Conservation (phyloP, 2,113 vertebrate species). For the Scartelaos histophorus region DNA sequence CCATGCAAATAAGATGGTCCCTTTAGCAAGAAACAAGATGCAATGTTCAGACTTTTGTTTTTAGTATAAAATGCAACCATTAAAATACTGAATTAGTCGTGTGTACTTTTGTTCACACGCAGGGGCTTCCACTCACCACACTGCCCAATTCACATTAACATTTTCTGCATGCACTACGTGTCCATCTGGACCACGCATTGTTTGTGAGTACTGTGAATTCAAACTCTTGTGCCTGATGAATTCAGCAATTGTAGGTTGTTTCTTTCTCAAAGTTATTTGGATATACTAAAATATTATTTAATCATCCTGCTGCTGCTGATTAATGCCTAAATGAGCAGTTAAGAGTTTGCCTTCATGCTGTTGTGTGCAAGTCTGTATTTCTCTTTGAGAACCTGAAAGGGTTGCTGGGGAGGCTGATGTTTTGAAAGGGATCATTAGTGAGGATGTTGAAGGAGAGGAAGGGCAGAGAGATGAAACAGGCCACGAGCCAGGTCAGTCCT, state of each 20-base stretch:
- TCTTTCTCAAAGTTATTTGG: not conserved
- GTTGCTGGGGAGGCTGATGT: slow-evolving; percentile 72
- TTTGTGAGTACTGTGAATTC: not conserved
- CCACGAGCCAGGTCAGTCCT: slow-evolving; percentile 71
- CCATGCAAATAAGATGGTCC: slow-evolving; percentile 76
- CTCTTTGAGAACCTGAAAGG: slow-evolving; percentile 61
- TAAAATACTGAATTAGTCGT: not conserved
- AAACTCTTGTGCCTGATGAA: not conserved
- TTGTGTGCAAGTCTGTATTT: not conserved
- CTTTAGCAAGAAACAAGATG: slow-evolving; percentile 13
- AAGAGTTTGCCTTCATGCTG: not conserved
- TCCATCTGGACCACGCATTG: too few species aligned
- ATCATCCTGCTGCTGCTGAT: not conserved
- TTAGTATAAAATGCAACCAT: not conserved
- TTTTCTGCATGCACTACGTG: not conserved
- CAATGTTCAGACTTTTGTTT: not conserved
- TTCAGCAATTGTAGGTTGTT: not conserved
- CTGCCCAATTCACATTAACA: not conserved
- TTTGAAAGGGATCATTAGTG: slow-evolving; percentile 75
- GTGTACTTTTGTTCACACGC: not conserved
- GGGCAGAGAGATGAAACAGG: slow-evolving; percentile 76
- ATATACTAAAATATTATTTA: too few species aligned
- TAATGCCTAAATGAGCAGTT: not conserved
- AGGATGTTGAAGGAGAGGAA: slow-evolving; percentile 77
- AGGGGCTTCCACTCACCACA: too few species aligned